Base-by-base conservation (phyloP, 2,113 vertebrate genomes). In the Amia ocellicauda region DNA sequence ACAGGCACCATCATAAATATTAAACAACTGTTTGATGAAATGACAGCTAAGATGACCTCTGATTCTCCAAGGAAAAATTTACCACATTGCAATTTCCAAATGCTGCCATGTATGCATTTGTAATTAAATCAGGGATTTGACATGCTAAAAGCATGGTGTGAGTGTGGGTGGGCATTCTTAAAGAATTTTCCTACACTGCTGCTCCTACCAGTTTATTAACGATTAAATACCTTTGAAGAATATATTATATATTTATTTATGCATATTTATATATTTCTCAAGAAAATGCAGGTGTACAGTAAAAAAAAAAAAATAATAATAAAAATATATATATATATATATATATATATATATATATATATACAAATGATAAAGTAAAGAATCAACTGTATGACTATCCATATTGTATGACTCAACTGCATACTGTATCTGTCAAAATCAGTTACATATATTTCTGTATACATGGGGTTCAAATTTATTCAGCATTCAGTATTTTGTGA, bases 1-100 rank as follows among this genome's bases (percentile, higher is more conserved):
- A 28, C 53, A 3, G 27, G 14, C 17, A 16, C n/a, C 17, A 26
- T 56, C 53, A 56, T 56, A 31, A 36, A 36, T 56, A 56, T 56
- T 56, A 56, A 56, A 56, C 53, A 56, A 29, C 24, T 28, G 5
- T 56, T 56, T 56, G 53, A 56, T 56, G 53, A 31, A 56, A 56
- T 28, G 27, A 31, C 19, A 19, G 53, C 19, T 26, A 29, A 56
- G 31, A 56, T 56, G 53, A 56, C 53, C 53, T 56, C 27, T 26
- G 19, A 29, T 56, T 56, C 53, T 56, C 53, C n/a, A 28, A 16
- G 53, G 53, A 56, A 56, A 56, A 56, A n/a, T 11, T 16, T 28
- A 23, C 16, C 53, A 29, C 53, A 3, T 31, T 28, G 53, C 53
- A 19, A 13, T 56, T 56, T 28, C 19, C 53, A n/a, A 13, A 16